Evolutionary conservation across 2,113 vertebrate species (phyloP).

Genomic region (Ranitomeya imitator): DNA sequence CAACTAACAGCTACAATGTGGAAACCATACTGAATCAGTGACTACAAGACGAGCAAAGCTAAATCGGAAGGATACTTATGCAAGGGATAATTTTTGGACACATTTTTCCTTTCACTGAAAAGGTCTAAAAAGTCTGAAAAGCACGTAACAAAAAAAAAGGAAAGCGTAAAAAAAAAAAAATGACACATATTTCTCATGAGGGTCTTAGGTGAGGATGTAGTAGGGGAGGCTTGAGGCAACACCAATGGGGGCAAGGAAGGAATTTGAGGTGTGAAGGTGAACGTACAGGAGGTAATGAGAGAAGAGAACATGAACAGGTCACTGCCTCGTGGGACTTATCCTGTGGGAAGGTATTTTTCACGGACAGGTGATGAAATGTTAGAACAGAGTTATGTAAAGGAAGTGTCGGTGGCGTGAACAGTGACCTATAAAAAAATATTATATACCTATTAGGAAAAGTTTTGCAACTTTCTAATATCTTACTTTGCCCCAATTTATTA

Average conservation of each 20-base stretch:
- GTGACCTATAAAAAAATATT: no score
- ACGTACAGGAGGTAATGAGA: not conserved
- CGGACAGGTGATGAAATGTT: not conserved
- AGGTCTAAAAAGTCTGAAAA: no score
- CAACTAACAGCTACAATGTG: not conserved
- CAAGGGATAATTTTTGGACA: not conserved
- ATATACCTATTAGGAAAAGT: no score
- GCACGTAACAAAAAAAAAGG: not conserved
- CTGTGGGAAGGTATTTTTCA: slow-evolving; percentile 6
- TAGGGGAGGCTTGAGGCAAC: not conserved
- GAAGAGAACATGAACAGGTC: not conserved
- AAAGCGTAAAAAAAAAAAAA: not conserved
- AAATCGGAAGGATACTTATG: not conserved
- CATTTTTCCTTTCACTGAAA: not conserved
- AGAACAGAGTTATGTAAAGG: not conserved
- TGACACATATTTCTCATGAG: not conserved
- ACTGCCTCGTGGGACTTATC: not conserved
- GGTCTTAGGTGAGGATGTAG: not conserved
- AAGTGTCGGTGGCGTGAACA: not conserved
- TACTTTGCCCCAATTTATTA: no score
- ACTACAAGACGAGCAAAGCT: no score
- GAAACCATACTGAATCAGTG: not conserved
- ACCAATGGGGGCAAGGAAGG: not conserved
- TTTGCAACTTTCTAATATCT: no score
- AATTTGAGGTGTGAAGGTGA: not conserved